phyloP scores from a whole-genome alignment of 2,113 vertebrate species.

The Nicator chloris region DNA sequence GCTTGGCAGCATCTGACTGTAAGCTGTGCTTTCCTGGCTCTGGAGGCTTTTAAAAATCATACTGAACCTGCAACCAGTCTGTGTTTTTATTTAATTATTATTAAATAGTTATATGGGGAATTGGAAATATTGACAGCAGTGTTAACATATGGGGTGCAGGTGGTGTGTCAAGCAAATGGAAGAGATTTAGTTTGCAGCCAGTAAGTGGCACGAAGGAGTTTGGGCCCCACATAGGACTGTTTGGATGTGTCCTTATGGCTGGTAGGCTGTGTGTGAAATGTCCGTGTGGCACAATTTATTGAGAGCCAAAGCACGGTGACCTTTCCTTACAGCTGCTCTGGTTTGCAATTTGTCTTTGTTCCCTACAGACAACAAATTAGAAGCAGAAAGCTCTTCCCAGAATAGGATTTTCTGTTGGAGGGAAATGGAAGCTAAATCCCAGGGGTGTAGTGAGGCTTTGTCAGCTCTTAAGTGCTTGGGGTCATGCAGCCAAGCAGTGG shows the following conservation, averaged over 20 bases:
- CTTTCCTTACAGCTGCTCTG: neutral
- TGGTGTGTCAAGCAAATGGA: slow-evolving; percentile 42
- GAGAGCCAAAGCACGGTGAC: neutral
- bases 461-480: slow-evolving; percentile 9
- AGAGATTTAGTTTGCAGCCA: slow-evolving; percentile 29
- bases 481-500: neutral
- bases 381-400: neutral
- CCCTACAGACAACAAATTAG: neutral
- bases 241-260: slow-evolving; percentile 6
- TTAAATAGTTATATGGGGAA: slow-evolving; percentile 56
- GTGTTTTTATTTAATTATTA: slow-evolving; percentile 64
- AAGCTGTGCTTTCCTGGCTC: slow-evolving; percentile 31
- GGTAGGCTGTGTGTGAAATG: neutral
- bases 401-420: neutral
- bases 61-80: slow-evolving; percentile 41
- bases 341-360: slow-evolving; percentile 18
- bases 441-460: neutral
- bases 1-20: neutral
- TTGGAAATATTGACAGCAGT: slow-evolving; percentile 58
- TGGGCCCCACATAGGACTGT: neutral
- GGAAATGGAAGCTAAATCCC: slow-evolving; percentile 27
- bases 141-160: slow-evolving; percentile 59
- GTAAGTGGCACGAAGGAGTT: slow-evolving; percentile 14
- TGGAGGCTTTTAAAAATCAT: slow-evolving; percentile 36
- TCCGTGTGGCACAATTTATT: neutral